A percentile compares a stretch with the other conserved stretches of the same genome.
phyloP scores from a whole-genome alignment of 2,113 vertebrate genomes.

The Vidua macroura region DNA sequence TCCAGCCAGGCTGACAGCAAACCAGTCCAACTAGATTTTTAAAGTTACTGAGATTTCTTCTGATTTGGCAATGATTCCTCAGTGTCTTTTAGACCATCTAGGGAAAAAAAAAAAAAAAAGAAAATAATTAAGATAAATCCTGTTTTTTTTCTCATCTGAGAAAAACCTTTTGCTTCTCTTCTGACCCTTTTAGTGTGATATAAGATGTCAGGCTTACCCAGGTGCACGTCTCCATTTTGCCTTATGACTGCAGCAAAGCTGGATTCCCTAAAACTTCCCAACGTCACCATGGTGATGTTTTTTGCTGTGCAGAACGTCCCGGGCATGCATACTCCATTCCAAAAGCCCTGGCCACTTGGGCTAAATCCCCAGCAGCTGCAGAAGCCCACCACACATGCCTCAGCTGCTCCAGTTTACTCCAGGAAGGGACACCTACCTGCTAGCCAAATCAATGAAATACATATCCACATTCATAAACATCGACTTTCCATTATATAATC shows the following conservation, averaged over 20 bases:
- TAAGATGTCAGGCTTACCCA: background rate
- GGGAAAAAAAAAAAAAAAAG: no score
- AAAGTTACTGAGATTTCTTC: background rate
- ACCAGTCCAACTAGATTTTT: background rate
- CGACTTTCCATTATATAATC: background rate
- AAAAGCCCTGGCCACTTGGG: background rate
- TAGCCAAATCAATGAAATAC: background rate
- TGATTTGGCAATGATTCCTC: background rate
- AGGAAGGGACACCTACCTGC: background rate
- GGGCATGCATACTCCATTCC: background rate
- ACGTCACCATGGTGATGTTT: background rate
- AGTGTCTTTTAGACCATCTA: background rate
- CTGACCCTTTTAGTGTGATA: background rate
- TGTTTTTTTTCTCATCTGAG: background rate
- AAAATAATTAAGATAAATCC: background rate
- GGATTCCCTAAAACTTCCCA: background rate
- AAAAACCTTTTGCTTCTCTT: background rate
- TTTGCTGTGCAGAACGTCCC: background rate
- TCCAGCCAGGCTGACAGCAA: background rate
- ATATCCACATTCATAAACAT: background rate
- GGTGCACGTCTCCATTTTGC: background rate
- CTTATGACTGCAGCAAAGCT: background rate
- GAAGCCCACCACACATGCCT: background rate
- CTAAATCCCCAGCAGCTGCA: background rate
- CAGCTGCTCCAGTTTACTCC: background rate